Evolutionary conservation across 2,797 vertebrate species (phyloP).

Genomic region (Tapirus indicus): DNA sequence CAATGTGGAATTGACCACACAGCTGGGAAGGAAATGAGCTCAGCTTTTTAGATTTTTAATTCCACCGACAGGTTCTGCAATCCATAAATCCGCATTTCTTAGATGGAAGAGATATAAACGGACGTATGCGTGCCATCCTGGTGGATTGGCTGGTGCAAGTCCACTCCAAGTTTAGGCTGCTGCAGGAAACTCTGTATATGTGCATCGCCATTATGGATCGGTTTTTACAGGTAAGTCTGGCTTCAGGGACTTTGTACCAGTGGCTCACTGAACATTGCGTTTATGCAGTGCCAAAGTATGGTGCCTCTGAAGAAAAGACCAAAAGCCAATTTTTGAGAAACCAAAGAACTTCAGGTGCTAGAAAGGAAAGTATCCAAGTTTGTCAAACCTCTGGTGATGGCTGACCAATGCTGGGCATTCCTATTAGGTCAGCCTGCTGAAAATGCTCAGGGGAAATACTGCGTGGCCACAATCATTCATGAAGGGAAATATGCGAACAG

Average conservation of each 20-base stretch:
- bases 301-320: neutral
- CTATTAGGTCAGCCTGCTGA: neutral
- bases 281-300: neutral
- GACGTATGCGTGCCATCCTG: slow-evolving; percentile 94
- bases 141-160: slow-evolving; percentile 98
- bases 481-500: neutral
- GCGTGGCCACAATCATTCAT: neutral
- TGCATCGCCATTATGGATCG: slow-evolving; percentile 95
- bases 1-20: fast-evolving
- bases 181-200: slow-evolving; percentile 98
- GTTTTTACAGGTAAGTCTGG: slow-evolving; percentile 92
- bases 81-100: slow-evolving; percentile 91
- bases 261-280: fast-evolving
- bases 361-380: neutral
- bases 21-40: neutral
- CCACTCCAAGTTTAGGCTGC: slow-evolving; percentile 94
- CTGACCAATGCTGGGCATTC: neutral
- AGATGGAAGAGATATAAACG: slow-evolving; percentile 92
- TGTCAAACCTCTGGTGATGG: neutral
- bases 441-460: neutral
- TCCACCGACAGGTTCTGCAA: slow-evolving; percentile 90
- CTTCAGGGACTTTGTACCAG: neutral
- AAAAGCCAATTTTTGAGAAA: neutral
- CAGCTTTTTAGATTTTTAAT: slow-evolving; percentile 9
- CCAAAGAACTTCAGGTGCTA: neutral